Percentiles rank a stretch among this genome's conserved stretches.
Evolutionary conservation across 2,888 invertebrate genomes (phyloP).

Genomic region (Drosophila mimetica): DNA sequence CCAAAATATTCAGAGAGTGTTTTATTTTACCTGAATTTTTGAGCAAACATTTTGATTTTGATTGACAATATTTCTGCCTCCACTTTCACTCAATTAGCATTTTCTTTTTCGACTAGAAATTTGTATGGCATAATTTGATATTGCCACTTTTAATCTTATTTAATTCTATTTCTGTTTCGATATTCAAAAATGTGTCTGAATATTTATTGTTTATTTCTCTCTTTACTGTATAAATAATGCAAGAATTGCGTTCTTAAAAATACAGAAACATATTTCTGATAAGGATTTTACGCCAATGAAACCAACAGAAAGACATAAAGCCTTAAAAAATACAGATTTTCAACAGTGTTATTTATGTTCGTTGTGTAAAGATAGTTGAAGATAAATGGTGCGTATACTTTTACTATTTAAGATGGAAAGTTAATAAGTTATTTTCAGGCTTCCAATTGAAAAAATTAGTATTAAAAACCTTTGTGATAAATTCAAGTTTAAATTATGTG

Average conservation of each 20-base stretch:
- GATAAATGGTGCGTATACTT: no score
- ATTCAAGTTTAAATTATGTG: no score
- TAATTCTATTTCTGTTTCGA: background rate
- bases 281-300: background rate
- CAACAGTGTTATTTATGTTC: background rate
- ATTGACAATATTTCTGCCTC: background rate
- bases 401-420: no score
- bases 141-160: background rate
- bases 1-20: conserved; percentile 22
- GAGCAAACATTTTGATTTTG: background rate
- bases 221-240: background rate
- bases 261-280: background rate
- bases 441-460: no score
- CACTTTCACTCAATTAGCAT: conserved; percentile 3
- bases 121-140: background rate
- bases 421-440: no score
- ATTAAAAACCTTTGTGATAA: no score
- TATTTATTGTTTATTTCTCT: background rate
- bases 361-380: background rate
- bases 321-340: background rate
- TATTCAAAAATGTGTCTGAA: background rate
- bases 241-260: background rate
- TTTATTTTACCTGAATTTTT: conserved; percentile 9
- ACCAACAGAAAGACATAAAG: background rate
- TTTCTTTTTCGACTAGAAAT: background rate